Evolutionary conservation across 2,797 vertebrate genomes (phyloP).

Genomic region (Cyprinodon diabolis): DNA sequence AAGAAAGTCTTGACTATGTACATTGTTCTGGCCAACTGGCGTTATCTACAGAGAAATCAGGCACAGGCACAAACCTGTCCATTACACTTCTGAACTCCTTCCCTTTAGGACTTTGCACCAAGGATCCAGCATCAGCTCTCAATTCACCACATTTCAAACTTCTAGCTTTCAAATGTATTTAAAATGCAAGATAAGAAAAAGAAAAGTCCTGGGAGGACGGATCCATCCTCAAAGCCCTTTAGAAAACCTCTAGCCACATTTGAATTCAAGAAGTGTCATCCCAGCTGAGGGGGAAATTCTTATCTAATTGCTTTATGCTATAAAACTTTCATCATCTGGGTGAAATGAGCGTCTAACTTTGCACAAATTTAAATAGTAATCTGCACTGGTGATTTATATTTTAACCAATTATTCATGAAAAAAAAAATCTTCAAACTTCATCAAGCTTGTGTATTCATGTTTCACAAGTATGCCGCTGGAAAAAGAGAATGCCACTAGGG

Average conservation of each 20-base stretch:
- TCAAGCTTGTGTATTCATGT: slow-evolving; percentile 17
- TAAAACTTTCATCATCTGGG: slow-evolving; percentile 57
- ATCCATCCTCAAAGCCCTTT: slow-evolving; percentile 43
- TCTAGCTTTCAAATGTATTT: slow-evolving; percentile 44
- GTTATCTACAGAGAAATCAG: slow-evolving; percentile 62
- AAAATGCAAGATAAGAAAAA: slow-evolving; percentile 35
- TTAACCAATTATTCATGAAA: slow-evolving; percentile 32
- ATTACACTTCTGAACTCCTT: slow-evolving; percentile 51
- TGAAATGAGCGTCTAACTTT: slow-evolving; percentile 36
- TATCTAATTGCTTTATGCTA: slow-evolving; percentile 49
- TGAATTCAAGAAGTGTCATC: slow-evolving; percentile 58
- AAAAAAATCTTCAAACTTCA: slow-evolving; percentile 30
- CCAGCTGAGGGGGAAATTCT: slow-evolving; percentile 37
- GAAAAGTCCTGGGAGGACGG: slow-evolving; percentile 18
- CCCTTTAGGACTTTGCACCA: slow-evolving; percentile 43
- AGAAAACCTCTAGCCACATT: slow-evolving; percentile 50
- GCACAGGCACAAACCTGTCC: slow-evolving; percentile 65
- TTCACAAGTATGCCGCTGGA: slow-evolving; percentile 2
- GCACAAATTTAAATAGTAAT: slow-evolving; percentile 38
- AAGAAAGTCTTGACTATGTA: slow-evolving; percentile 46
- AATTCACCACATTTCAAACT: slow-evolving; percentile 41
- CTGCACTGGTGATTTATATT: slow-evolving; percentile 24
- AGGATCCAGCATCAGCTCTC: slow-evolving; percentile 43
- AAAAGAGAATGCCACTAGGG: slow-evolving; percentile 54
- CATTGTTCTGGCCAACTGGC: slow-evolving; percentile 43